phyloP scores from a whole-genome alignment of 2,113 vertebrate genomes.

The Archilochus colubris region DNA sequence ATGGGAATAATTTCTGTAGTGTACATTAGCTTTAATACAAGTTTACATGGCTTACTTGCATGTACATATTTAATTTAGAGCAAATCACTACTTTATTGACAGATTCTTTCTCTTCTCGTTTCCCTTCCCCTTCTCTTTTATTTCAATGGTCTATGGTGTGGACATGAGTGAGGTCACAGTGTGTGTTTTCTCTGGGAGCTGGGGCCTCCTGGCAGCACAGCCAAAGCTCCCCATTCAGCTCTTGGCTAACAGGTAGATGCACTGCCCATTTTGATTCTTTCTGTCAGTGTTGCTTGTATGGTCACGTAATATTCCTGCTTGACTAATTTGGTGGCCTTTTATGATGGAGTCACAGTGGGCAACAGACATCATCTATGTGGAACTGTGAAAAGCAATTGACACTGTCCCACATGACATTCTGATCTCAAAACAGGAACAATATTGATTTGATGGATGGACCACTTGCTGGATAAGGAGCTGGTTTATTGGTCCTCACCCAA shows the following conservation, averaged over 20 bases:
- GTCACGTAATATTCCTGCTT: not conserved
- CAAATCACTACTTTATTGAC: not conserved
- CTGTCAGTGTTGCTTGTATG: not conserved
- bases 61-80: not conserved
- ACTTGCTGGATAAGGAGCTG: too few relatives aligned
- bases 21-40: not conserved
- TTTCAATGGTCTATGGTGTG: not conserved
- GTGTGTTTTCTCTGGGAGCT: not conserved
- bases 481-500: too few relatives aligned
- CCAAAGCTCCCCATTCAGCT: not conserved
- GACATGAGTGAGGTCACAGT: not conserved
- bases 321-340: too few relatives aligned
- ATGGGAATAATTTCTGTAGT: not conserved
- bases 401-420: too few relatives aligned
- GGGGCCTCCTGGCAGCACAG: not conserved
- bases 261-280: not conserved
- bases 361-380: too few relatives aligned
- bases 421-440: too few relatives aligned
- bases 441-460: too few relatives aligned
- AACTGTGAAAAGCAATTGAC: too few relatives aligned
- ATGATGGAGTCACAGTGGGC: too few relatives aligned
- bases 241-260: not conserved
- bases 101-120: not conserved
- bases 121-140: not conserved
- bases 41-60: not conserved